Evolutionary conservation across 2,888 invertebrate genomes (phyloP).

Genomic region (Tipula unca): DNA sequence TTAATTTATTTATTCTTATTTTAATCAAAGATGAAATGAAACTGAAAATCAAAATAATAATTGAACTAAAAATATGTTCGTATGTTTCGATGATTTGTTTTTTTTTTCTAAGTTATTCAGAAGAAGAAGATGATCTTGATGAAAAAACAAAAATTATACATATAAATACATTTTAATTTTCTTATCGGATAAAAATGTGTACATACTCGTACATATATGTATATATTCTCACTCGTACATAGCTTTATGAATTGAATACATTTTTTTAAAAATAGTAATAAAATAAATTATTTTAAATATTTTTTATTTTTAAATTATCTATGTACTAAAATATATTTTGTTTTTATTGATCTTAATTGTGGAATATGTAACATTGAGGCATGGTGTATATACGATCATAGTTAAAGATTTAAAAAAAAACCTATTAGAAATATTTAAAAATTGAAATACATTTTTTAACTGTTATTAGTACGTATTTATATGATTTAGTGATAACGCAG

Average conservation of each 20-base stretch:
- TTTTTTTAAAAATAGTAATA: not conserved
- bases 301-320: not conserved
- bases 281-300: not conserved
- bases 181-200: not conserved
- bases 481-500: not conserved
- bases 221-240: not conserved
- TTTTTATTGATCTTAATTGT: not conserved
- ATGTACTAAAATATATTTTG: not conserved
- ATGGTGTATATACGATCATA: not conserved
- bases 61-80: not conserved
- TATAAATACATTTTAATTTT: not conserved
- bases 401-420: not conserved
- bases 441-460: not conserved
- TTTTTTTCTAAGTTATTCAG: not conserved
- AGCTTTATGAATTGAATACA: not conserved
- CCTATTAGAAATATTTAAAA: not conserved
- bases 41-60: slow-evolving; percentile 14
- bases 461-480: not conserved
- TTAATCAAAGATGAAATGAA: slow-evolving; percentile 14
- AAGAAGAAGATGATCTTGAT: not conserved
- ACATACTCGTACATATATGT: too few species aligned
- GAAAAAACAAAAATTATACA: not conserved
- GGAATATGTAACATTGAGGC: not conserved
- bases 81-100: not conserved
- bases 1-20: slow-evolving; percentile 8